Evolutionary conservation across 2,113 vertebrate species (phyloP).

Genomic region (Carlito syrichta): DNA sequence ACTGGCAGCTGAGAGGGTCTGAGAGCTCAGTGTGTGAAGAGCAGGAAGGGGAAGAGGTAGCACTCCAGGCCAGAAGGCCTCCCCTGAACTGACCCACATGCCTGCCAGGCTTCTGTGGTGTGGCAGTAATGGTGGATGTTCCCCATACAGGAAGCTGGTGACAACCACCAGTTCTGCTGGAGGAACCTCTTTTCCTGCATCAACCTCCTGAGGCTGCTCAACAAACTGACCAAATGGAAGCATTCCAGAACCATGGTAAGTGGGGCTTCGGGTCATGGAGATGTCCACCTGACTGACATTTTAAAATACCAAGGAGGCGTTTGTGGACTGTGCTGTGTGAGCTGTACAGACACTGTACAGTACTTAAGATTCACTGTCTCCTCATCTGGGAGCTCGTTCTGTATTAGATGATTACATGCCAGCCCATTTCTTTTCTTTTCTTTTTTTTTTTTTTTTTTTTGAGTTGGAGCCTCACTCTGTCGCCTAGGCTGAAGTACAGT

Average conservation of each 20-base stretch:
- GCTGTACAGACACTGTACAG: not conserved
- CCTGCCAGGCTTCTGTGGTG: not conserved
- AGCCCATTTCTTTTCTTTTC: not conserved
- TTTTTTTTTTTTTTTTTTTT: too few species aligned
- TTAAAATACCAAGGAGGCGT: not conserved
- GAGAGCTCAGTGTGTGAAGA: not conserved
- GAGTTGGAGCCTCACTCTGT: too few species aligned
- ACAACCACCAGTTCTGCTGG: conserved; percentile 97
- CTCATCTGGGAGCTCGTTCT: not conserved
- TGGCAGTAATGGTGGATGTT: not conserved
- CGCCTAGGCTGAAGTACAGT: too few species aligned
- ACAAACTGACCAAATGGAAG: conserved; percentile 99
- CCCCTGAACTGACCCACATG: not conserved
- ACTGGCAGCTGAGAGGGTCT: not conserved
- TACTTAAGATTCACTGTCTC: not conserved
- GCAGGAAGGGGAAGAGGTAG: not conserved
- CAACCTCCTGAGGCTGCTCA: conserved; percentile 94
- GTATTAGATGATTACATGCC: not conserved
- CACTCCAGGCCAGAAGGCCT: not conserved
- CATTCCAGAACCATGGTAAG: conserved; percentile 98
- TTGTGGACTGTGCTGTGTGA: not conserved
- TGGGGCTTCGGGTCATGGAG: not conserved
- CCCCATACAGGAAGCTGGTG: conserved; percentile 90
- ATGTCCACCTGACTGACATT: not conserved
- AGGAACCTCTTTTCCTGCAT: conserved; percentile 98